These are phyloP conservation scores for Solea solea DNA, from an alignment of 2,113 vertebrate genomes.

Conservation along the genomic window DNA sequence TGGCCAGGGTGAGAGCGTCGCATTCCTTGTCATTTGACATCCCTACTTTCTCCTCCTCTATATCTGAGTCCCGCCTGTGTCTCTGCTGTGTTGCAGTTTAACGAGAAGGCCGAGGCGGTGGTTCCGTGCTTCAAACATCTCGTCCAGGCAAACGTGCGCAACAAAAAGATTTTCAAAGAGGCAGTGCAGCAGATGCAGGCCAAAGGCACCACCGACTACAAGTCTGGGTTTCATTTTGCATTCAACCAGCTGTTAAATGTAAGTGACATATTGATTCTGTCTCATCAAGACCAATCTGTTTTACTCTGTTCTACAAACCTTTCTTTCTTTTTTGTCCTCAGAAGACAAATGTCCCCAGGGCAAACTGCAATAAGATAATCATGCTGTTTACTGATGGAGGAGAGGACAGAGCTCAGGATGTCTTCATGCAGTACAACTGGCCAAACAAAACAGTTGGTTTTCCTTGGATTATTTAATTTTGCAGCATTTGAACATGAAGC, in stretches of 20 bases:
- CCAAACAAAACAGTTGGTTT: constrained; percentile 93
- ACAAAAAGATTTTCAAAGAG: constrained; percentile 99
- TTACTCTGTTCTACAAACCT: not conserved
- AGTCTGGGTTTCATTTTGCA: constrained; percentile 97
- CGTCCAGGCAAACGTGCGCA: constrained; percentile 97
- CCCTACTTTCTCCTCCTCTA: not conserved
- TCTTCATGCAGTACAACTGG: constrained; percentile 99
- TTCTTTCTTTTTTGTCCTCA: constrained; percentile 44
- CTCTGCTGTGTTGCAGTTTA: constrained; percentile 85
- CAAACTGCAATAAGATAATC: constrained; percentile 99
- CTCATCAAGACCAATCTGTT: not conserved
- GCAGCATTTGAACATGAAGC: not conserved
- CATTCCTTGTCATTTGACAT: not conserved
- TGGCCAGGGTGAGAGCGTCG: constrained; percentile 76
- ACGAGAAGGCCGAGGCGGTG: constrained; percentile 94
- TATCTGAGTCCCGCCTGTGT: not conserved
- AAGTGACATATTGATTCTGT: constrained; percentile 65
- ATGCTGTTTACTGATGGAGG: constrained; percentile 99
- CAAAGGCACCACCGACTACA: constrained; percentile 97
- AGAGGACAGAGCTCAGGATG: constrained; percentile 95
- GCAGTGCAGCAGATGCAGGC: constrained; percentile 96
- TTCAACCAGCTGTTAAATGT: constrained; percentile 98
- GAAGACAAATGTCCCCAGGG: constrained; percentile 93
- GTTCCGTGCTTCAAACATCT: constrained; percentile 95
- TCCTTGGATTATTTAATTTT: not conserved